Evolutionary conservation across 2,888 invertebrate genomes (phyloP).

Genomic region (Sinelater perroti): DNA sequence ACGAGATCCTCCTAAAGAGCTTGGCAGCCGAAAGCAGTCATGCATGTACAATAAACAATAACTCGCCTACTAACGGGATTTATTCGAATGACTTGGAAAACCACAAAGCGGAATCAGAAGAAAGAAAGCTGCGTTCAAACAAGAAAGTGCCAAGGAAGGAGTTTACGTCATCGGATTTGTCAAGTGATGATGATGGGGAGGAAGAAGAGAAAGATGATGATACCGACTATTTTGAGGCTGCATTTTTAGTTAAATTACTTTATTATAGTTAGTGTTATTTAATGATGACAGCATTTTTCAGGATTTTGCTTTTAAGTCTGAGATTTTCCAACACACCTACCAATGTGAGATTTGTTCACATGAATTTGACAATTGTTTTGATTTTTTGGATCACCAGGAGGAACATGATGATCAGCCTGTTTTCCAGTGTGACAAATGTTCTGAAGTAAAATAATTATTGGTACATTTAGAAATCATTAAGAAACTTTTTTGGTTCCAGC

Average conservation of each 20-base stretch:
- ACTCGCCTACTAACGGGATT: too few relatives aligned
- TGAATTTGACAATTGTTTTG: slow-evolving; percentile 45
- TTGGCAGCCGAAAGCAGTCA: neutral
- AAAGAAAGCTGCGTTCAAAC: slow-evolving; percentile 7
- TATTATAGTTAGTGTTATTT: neutral
- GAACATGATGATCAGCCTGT: slow-evolving; percentile 48
- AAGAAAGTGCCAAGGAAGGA: slow-evolving; percentile 9
- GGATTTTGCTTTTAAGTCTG: slow-evolving; percentile 38
- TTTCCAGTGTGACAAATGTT: slow-evolving; percentile 50
- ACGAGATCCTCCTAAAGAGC: slow-evolving; percentile 37
- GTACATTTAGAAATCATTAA: neutral
- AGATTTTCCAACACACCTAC: slow-evolving; percentile 39
- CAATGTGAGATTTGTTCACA: slow-evolving; percentile 48
- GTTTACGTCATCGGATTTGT: neutral
- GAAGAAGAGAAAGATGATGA: slow-evolving; percentile 22
- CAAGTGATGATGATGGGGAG: slow-evolving; percentile 22
- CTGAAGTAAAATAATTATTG: slow-evolving; percentile 35
- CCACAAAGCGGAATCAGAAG: too few relatives aligned
- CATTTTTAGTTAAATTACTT: slow-evolving; percentile 25
- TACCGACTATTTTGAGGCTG: slow-evolving; percentile 32
- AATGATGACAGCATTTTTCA: slow-evolving; percentile 25
- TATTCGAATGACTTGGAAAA: neutral
- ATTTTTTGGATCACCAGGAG: slow-evolving; percentile 50
- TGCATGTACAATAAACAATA: neutral
- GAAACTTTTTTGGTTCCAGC: slow-evolving; percentile 35